phyloP scores from a whole-genome alignment of 2,888 invertebrate species.

The Athrips mouffetella region DNA sequence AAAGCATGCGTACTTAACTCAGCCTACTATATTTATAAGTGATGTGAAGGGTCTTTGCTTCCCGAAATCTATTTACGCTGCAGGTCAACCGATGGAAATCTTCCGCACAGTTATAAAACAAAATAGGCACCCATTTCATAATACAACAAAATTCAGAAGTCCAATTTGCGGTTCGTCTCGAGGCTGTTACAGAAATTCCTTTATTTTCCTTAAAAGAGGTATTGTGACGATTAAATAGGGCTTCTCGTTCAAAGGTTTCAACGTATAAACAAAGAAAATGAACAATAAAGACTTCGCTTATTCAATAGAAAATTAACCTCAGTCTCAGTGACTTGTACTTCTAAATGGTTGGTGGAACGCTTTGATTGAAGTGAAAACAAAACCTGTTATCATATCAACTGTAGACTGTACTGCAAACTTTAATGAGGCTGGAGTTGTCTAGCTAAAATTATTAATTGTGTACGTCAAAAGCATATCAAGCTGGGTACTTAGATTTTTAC shows the following conservation, averaged over 20 bases:
- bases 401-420: too few relatives aligned
- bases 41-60: not conserved
- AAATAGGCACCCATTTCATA: too few relatives aligned
- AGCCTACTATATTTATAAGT: not conserved
- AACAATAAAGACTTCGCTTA: not conserved
- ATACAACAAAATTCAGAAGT: not conserved
- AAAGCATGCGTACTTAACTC: not conserved
- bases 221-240: not conserved
- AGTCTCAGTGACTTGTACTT: too few relatives aligned
- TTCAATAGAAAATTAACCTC: not conserved
- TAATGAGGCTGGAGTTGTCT: too few relatives aligned
- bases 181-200: too few relatives aligned
- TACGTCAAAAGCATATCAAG: too few relatives aligned
- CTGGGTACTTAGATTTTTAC: too few relatives aligned
- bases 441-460: too few relatives aligned
- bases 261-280: not conserved
- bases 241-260: not conserved
- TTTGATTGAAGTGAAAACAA: not conserved
- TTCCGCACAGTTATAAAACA: not conserved
- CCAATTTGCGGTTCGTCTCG: not conserved
- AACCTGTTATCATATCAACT: too few relatives aligned
- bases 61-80: not conserved
- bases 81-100: constrained; percentile 1
- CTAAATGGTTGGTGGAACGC: not conserved
- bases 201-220: not conserved